A percentile compares a stretch with the other conserved stretches of the same genome.
Conservation (phyloP, 2,888 invertebrate species). For the Calameuta pallipes region DNA sequence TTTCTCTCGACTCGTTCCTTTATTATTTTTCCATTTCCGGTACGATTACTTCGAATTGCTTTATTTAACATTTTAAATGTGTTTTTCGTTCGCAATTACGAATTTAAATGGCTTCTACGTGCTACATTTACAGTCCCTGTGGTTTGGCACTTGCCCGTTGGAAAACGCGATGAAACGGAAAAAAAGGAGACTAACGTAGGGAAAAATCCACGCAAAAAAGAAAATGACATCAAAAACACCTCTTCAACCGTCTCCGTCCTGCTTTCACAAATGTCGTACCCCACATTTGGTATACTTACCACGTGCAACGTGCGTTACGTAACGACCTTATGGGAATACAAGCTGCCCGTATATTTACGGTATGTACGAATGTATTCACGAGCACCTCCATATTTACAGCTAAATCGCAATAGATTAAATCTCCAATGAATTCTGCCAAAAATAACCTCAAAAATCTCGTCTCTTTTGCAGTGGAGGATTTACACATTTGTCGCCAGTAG, state of each 20-base stretch:
- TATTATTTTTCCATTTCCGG: slow-evolving; percentile 28
- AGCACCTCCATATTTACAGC: not conserved
- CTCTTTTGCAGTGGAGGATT: too few species aligned
- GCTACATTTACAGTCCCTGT: slow-evolving; percentile 13
- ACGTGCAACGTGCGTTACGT: not conserved
- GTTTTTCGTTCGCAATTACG: slow-evolving; percentile 40
- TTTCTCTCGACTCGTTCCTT: slow-evolving; percentile 7
- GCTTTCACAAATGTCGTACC: not conserved
- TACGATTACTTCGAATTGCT: slow-evolving; percentile 22
- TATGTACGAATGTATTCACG: not conserved
- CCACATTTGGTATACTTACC: not conserved
- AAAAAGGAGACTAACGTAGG: slow-evolving; percentile 12
- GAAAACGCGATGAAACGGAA: slow-evolving; percentile 1
- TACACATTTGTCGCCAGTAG: too few species aligned
- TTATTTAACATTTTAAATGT: slow-evolving; percentile 12
- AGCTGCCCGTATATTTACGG: not conserved
- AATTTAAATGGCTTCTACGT: slow-evolving; percentile 41
- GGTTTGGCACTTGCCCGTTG: not conserved
- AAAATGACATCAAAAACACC: slow-evolving; percentile 5
- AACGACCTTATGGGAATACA: not conserved
- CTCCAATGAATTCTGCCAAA: not conserved
- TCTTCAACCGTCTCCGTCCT: not conserved
- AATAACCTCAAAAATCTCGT: not conserved
- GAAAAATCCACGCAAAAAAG: not conserved
- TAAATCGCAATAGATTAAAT: not conserved